Evolutionary conservation across 1,140 invertebrate genomes (phyloP), one percentile per base, ranked within the genome.

Genomic region (Cyphomyrmex costatus): DNA sequence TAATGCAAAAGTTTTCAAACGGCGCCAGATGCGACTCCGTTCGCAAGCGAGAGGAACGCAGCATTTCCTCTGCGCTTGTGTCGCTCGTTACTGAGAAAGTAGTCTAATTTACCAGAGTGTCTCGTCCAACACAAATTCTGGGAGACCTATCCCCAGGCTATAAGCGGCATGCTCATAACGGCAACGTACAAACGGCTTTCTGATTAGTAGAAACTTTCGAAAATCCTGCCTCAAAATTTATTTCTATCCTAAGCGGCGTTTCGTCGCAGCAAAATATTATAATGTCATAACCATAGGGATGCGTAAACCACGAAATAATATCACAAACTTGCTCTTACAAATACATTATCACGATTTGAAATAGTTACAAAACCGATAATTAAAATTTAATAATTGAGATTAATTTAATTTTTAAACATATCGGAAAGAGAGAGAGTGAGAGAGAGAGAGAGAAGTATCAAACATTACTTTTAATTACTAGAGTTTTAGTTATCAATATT

Each of bases 41-140:
- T 53, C 19, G 24, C 66, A 33, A 82, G 79, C 66, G 68, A 73
- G 79, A 61, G 53, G 61, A 46, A 83, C 42, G 51, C 46, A 30
- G 16, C 24, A 51, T 73, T 53, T 82, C 51, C 19, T 36, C 24
- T 30, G 21, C 53, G 36, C 68, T 77, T 58, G 33, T 58, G 33
- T 58, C 70, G 53, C 66, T 83, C 68, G 68, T 73, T 82, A 82
- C 51, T 24, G 68, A 68, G 36, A 83, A 74, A 83, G 79, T 73
- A 73, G 68, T 83, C 79, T 83, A 74, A 83, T 83, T 83, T 83
- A 73, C 53, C 79, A 73, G 53, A 83, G 79, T 74, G 79, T 83
- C 27, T 73, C 36, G 19, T 83, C 36, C 79, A 24, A 30, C 33
- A 58, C 21, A 36, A 68, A 68, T 61, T 42, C 27, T 65, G 33